Percentiles rank a stretch among this genome's conserved stretches.
Conservation (phyloP, 2,113 vertebrate genomes). For the Saccopteryx leptura region DNA sequence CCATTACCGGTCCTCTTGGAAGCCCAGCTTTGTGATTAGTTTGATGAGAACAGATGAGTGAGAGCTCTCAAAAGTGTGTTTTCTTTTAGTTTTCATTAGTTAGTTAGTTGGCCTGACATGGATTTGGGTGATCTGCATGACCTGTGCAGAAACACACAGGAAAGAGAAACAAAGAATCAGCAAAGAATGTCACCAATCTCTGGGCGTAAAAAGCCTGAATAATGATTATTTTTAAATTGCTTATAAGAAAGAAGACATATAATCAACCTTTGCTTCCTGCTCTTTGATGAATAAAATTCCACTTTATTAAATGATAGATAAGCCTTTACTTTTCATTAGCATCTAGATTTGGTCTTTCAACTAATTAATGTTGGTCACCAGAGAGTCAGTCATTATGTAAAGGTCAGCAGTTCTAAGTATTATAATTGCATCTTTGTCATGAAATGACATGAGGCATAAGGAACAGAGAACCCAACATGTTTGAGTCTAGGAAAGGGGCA, state of each 20-base stretch:
- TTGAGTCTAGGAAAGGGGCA: not conserved
- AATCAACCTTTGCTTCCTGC: conserved; percentile 57
- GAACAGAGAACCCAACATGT: not conserved
- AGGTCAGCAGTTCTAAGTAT: not conserved
- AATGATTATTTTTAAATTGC: not conserved
- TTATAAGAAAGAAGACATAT: not conserved
- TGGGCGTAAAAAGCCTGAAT: not conserved
- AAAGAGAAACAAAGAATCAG: not conserved
- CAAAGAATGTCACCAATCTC: not conserved
- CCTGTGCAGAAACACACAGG: not conserved
- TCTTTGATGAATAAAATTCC: conserved; percentile 22
- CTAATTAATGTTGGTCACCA: conserved; percentile 13
- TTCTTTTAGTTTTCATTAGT: not conserved
- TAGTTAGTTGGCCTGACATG: not conserved
- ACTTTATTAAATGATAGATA: not conserved
- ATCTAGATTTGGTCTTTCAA: conserved; percentile 30
- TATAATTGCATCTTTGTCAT: not conserved
- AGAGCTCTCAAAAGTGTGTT: not conserved
- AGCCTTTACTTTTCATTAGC: not conserved
- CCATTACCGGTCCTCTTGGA: not conserved
- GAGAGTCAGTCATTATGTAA: not conserved
- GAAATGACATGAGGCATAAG: not conserved
- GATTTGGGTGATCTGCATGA: not conserved
- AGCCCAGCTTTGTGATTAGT: not conserved
- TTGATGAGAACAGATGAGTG: not conserved